Evolutionary conservation across 1,140 invertebrate genomes (phyloP), one percentile per base, ranked within the genome.

Genomic region (Carposina sasakii): DNA sequence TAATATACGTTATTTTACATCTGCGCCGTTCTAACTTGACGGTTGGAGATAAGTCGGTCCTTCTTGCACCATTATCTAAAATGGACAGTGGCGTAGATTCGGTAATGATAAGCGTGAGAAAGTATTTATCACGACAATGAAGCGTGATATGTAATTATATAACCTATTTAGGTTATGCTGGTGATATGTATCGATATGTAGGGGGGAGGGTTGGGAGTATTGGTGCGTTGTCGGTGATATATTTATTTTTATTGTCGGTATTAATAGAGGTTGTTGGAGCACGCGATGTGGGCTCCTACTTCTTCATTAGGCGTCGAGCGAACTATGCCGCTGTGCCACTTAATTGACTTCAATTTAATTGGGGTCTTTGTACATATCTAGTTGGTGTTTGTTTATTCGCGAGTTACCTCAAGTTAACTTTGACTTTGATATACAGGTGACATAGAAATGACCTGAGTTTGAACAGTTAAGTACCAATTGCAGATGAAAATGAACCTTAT

Each of bases 71-170:
- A 76, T 82, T 77, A 81, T 79, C 79, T 79, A 81, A 79, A 83
- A 83, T 83, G 79, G 79, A 81, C 77, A 84, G 79, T 78, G 72
- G 76, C 76, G 77, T 81, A 84, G 79, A 81, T 84, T 84, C 78
- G 72, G 74, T 81, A 84, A 84, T 81, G 79, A 84, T 81, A 81
- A 84, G 71, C 81, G 77, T 84, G 79, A 81, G 79, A 84, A 84
- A 84, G 79, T 84, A 84, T 84, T 84, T 84, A 84, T 84, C 76
- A 79, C 66, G 69, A 81, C 76, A 81, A 81, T 76, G 75, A 73
- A 76, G 76, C 72, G 77, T 81, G 76, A 79, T 78, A 72, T 74
- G 77, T 83, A 81, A 79, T 83, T 84, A 76, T 81, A 77, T 81
- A 79, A 78, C 67, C 66, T 76, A 76, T 76, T 83, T 76, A 69